phyloP scores from a whole-genome alignment of 2,113 vertebrate genomes.

The Mormyrus lacerda region DNA sequence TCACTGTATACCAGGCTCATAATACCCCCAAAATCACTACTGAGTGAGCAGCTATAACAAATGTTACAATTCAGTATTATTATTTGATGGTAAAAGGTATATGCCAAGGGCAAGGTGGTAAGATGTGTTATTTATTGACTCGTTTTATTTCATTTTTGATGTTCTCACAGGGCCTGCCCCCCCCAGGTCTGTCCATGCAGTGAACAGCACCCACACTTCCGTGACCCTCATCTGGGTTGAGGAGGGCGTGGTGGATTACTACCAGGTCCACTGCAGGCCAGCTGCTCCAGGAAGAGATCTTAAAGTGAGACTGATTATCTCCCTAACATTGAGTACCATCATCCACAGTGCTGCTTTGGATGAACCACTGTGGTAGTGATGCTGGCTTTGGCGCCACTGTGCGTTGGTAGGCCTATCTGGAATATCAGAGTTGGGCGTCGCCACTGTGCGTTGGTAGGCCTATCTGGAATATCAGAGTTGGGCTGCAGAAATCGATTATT shows the following conservation, averaged over 20 bases:
- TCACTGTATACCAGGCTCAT: not conserved
- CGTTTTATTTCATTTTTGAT: not conserved
- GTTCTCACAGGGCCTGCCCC: slow-evolving; percentile 77
- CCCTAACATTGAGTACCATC: not conserved
- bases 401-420: not conserved
- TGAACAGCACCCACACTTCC: slow-evolving; percentile 82
- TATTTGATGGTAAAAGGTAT: not conserved
- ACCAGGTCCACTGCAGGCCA: slow-evolving; percentile 75
- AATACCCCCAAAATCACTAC: not conserved
- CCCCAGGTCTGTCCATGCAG: slow-evolving; percentile 77
- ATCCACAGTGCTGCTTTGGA: not conserved
- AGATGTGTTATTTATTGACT: not conserved
- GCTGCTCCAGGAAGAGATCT: slow-evolving; percentile 49
- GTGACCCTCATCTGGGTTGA: slow-evolving; percentile 91
- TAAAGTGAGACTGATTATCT: slow-evolving; percentile 56
- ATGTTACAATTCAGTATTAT: not conserved
- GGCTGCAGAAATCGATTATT: not conserved
- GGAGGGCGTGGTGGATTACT: slow-evolving; percentile 88
- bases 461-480: not conserved
- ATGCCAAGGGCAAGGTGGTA: not conserved
- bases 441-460: not conserved
- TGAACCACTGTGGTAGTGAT: not conserved
- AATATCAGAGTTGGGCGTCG: not conserved
- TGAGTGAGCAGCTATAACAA: not conserved
- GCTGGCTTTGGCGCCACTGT: not conserved